A percentile compares a stretch with the other conserved stretches of the same genome.
These are phyloP conservation scores for Chesias legatella DNA, from an alignment of 2,888 invertebrate genomes.

Conservation along the genomic window DNA sequence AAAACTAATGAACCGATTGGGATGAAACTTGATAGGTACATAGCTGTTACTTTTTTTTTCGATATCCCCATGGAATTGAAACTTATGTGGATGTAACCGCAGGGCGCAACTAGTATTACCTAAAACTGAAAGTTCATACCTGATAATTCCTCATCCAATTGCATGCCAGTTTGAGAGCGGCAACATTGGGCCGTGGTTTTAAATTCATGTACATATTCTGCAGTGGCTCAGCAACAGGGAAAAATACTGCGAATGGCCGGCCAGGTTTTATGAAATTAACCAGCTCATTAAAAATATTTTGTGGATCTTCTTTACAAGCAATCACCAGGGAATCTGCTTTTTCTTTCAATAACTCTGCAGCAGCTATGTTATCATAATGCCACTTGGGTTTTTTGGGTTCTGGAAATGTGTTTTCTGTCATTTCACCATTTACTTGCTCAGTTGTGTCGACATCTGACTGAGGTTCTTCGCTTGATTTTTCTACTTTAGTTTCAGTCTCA, in stretches of 20 bases:
- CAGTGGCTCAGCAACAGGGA: slow-evolving; percentile 89
- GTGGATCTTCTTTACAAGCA: slow-evolving; percentile 92
- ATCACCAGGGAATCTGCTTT: slow-evolving; percentile 89
- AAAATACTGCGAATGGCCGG: slow-evolving; percentile 92
- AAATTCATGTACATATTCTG: slow-evolving; percentile 90
- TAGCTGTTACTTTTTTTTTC: too few species aligned
- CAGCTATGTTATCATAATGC: slow-evolving; percentile 85
- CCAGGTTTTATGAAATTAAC: slow-evolving; percentile 89
- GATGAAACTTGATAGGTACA: too few species aligned
- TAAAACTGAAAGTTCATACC: slow-evolving; percentile 59
- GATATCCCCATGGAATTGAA: too few species aligned
- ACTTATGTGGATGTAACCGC: too few species aligned
- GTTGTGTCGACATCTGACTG: slow-evolving; percentile 6
- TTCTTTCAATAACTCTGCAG: slow-evolving; percentile 80
- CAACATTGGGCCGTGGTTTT: slow-evolving; percentile 85
- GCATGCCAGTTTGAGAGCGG: slow-evolving; percentile 88
- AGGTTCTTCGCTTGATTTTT: slow-evolving; percentile 9
- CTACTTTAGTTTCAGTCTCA: slow-evolving; percentile 22
- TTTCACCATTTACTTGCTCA: slow-evolving; percentile 13
- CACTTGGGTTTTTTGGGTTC: slow-evolving; percentile 81
- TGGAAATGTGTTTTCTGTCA: slow-evolving; percentile 29
- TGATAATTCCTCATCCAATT: slow-evolving; percentile 96
- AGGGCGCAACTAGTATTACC: background rate
- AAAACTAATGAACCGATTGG: too few species aligned
- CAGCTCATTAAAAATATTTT: slow-evolving; percentile 87